Base-by-base conservation (phyloP, 2,113 vertebrate genomes). In the Eptesicus fuscus region DNA sequence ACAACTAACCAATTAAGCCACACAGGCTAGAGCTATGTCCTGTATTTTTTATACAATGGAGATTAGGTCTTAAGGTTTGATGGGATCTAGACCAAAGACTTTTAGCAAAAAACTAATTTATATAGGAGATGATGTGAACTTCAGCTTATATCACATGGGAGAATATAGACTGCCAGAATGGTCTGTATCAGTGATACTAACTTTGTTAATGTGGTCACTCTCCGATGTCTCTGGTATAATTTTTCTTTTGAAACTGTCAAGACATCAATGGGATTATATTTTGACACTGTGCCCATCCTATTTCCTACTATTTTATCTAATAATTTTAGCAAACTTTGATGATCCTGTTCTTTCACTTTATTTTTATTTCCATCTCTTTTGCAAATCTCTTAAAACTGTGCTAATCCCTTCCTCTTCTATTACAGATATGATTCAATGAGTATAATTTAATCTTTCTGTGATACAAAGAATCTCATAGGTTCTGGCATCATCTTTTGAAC, bases 81-180 rank as follows among this genome's bases (percentile, higher is more conserved):
- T 61, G 44, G 63, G 65, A 84, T 67, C 10, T 35, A 88, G 9
- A 53, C 7, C 85, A 40, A 90, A 83, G 0, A 22, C 7, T 84
- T 67, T 94, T 49, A 42, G 25, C 12, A 74, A 53, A 74, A 93
- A 94, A 82, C 7, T 86, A 61, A 86, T 32, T 73, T 70, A 69
- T 70, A 69, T 25, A 65, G 35, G 2, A 69, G 8, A 59, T 65
- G 10, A 4, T 84, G 16, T 59, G 28, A 89, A 37, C 23, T 87
- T 74, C 16, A 28, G 22, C 3, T 49, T 53, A 5, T 0, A 42
- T 10, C 70, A 42, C 30, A 40, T 2, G 23, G 0, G 7, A 90
- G 2, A 30, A 5, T 22, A 1, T 13, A 8, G 2, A 28, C 1
- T 53, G 1, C 73, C 28, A 30, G 25, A 17, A 51, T 37, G 7